Percentiles rank a stretch among this genome's conserved stretches.
These are phyloP conservation scores for Diadema setosum DNA, from an alignment of 35 echinoderm and acorn worm species.

Conservation along the genomic window DNA sequence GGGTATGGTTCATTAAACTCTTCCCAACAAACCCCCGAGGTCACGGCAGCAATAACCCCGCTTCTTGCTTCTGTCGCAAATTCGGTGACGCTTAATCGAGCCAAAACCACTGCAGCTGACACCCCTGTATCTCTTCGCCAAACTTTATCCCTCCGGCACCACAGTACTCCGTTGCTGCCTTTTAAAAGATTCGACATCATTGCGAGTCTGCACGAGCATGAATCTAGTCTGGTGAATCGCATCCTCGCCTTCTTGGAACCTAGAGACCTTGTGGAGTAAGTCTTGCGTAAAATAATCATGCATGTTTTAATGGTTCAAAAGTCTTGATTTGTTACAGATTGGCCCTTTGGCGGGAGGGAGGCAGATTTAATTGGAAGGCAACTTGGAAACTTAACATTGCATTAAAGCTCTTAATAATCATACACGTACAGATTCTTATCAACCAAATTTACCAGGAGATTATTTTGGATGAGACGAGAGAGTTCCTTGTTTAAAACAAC, in stretches of 20 bases:
- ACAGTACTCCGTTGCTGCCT: background rate
- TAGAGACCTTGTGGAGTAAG: slow-evolving; percentile 22
- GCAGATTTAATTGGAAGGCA: too few species aligned
- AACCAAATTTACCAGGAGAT: too few species aligned
- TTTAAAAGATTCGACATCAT: background rate
- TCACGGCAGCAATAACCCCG: background rate
- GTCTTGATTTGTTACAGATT: too few species aligned
- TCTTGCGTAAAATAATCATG: background rate
- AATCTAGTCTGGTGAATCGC: background rate
- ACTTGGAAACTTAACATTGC: too few species aligned
- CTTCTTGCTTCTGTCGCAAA: background rate
- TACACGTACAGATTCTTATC: too few species aligned
- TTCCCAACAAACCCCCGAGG: background rate
- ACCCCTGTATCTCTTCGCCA: background rate
- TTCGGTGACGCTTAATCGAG: too few species aligned
- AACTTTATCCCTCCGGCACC: background rate
- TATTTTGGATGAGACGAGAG: too few species aligned
- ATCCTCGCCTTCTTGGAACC: background rate
- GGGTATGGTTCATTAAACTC: background rate
- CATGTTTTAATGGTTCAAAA: too few species aligned
- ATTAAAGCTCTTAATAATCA: too few species aligned
- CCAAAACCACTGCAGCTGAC: too few species aligned
- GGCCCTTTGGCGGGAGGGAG: too few species aligned
- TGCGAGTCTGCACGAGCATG: background rate
- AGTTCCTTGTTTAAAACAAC: too few species aligned